A percentile compares a stretch with the other conserved stretches of the same genome.
These are phyloP conservation scores for Tetragnatha montana DNA, from an alignment of 2,888 invertebrate genomes.

Conservation along the genomic window DNA sequence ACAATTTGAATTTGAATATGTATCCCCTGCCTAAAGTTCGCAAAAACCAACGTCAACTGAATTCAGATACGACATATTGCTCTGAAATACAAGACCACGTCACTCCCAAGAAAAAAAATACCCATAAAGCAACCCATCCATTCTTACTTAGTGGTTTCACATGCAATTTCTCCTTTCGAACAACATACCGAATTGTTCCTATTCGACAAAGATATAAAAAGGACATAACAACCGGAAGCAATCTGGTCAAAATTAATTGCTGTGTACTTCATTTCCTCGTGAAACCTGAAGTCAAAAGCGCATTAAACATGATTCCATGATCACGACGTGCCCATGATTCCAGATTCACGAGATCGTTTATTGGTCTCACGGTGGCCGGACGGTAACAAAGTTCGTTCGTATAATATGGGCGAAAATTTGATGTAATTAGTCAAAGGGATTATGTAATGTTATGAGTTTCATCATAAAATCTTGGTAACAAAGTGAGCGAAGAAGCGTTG, in stretches of 20 bases:
- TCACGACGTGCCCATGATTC: conserved; percentile 17
- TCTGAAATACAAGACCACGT: too few relatives aligned
- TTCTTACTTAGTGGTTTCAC: too few relatives aligned
- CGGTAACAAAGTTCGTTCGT: neutral
- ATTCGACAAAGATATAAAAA: too few relatives aligned
- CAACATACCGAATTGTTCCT: too few relatives aligned
- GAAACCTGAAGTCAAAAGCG: neutral
- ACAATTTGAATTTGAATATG: too few relatives aligned
- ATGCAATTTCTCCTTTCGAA: too few relatives aligned
- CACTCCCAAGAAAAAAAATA: too few relatives aligned
- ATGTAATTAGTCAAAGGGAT: conserved; percentile 2
- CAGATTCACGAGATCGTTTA: neutral
- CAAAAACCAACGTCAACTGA: too few relatives aligned
- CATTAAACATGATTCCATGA: conserved; percentile 7
- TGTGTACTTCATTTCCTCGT: neutral
- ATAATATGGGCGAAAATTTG: neutral
- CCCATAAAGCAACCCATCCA: too few relatives aligned
- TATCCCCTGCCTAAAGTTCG: too few relatives aligned
- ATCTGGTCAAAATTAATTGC: neutral
- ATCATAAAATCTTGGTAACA: neutral
- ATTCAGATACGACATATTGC: too few relatives aligned
- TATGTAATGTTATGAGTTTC: neutral
- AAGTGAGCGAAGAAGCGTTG: neutral
- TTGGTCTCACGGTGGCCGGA: neutral
- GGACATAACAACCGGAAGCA: conserved; percentile 1